These are phyloP conservation scores for Meriones psammophilus DNA, from an alignment of 2,797 vertebrate species.

Conservation along the genomic window DNA sequence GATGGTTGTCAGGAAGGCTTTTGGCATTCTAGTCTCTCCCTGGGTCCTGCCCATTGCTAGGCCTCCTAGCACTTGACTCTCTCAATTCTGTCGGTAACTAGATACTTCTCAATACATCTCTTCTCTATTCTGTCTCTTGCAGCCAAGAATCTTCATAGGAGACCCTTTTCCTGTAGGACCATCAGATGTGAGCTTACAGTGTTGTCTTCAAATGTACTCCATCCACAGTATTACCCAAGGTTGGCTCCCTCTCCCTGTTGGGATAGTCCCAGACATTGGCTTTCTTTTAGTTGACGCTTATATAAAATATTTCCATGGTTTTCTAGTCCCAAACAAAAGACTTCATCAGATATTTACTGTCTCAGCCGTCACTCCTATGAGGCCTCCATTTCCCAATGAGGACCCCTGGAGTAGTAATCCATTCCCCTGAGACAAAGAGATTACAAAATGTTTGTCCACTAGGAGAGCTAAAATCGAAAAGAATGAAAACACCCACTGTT, in stretches of 20 bases:
- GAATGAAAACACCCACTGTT: neutral
- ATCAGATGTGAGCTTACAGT: neutral
- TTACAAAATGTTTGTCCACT: neutral
- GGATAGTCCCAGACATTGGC: neutral
- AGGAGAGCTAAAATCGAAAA: slow-evolving; percentile 15
- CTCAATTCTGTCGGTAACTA: neutral
- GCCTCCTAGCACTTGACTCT: neutral
- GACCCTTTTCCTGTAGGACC: neutral
- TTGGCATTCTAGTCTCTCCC: neutral
- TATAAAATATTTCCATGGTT: slow-evolving; percentile 6
- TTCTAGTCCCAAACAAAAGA: slow-evolving; percentile 26
- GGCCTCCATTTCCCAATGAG: neutral
- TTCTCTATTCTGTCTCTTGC: neutral
- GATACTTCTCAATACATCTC: neutral
- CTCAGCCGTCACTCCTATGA: neutral
- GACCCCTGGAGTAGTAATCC: neutral
- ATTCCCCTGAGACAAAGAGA: neutral
- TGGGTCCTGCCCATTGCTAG: neutral
- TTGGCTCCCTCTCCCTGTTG: neutral
- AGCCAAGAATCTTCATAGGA: slow-evolving; percentile 6
- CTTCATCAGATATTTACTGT: neutral
- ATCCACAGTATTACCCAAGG: neutral
- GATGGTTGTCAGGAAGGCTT: neutral
- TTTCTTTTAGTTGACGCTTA: slow-evolving; percentile 55
- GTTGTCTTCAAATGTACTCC: neutral